These are phyloP conservation scores for Miichthys miiuy DNA, from an alignment of 2,797 vertebrate species.

Conservation along the genomic window DNA sequence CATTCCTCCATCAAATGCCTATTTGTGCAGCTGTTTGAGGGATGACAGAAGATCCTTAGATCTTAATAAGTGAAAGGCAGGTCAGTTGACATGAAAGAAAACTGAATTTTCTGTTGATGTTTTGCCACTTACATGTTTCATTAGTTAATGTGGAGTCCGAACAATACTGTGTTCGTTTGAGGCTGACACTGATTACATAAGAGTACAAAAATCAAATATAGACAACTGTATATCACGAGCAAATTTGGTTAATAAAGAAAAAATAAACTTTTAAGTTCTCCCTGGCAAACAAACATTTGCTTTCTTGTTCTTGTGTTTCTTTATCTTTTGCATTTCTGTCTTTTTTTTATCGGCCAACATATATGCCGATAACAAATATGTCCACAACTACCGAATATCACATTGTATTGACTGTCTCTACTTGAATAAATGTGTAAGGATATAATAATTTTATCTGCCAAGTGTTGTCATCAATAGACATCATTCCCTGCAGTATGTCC, in stretches of 20 bases:
- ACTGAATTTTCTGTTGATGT: neutral
- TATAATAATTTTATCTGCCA: neutral
- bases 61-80: too few species aligned
- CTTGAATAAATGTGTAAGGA: neutral
- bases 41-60: neutral
- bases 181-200: neutral
- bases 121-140: neutral
- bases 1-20: neutral
- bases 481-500: neutral
- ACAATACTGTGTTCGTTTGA: neutral
- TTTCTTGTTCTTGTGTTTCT: too few species aligned
- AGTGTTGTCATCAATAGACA: neutral
- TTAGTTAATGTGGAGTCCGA: neutral
- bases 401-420: neutral
- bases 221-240: too few species aligned
- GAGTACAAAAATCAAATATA: too few species aligned
- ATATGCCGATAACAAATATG: neutral
- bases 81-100: constrained; percentile 3
- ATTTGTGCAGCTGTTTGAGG: neutral
- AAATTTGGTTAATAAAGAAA: neutral
- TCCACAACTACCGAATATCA: neutral
- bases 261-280: neutral
- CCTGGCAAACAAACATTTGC: neutral
- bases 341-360: neutral
- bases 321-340: constrained; percentile 6